Evolutionary conservation across 2,888 invertebrate genomes (phyloP).

Genomic region (Drosophila fulvimacula): DNA sequence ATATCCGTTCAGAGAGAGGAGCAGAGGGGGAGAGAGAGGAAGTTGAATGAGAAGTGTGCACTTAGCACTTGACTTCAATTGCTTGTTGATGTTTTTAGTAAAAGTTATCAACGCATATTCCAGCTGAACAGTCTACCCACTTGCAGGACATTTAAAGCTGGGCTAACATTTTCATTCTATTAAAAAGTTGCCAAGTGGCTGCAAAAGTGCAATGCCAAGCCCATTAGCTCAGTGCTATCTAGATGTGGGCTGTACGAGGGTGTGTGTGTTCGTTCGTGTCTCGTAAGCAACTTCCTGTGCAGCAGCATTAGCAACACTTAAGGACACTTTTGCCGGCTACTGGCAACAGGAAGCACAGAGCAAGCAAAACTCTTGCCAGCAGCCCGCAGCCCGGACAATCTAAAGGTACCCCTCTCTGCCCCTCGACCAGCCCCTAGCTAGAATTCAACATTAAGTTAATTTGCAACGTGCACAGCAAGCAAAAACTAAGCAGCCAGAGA

Average conservation of each 20-base stretch:
- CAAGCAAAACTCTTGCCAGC: slow-evolving; percentile 67
- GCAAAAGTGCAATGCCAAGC: slow-evolving; percentile 73
- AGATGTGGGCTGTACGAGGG: slow-evolving; percentile 21
- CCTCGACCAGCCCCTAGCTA: slow-evolving; percentile 11
- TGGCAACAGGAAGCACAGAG: slow-evolving; percentile 55
- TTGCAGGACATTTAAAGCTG: slow-evolving; percentile 46
- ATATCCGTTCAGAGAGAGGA: slow-evolving; percentile 62
- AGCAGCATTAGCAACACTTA: slow-evolving; percentile 76
- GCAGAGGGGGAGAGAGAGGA: neutral
- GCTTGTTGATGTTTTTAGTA: slow-evolving; percentile 72
- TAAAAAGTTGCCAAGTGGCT: slow-evolving; percentile 75
- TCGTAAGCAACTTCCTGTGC: slow-evolving; percentile 78
- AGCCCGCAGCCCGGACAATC: slow-evolving; percentile 25
- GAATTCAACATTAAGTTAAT: slow-evolving; percentile 74
- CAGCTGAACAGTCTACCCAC: slow-evolving; percentile 38
- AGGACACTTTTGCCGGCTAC: slow-evolving; percentile 73
- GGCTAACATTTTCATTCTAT: slow-evolving; percentile 68
- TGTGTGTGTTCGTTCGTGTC: slow-evolving; percentile 47
- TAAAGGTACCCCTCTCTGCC: neutral
- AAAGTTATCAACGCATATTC: slow-evolving; percentile 59
- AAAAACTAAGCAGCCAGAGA: slow-evolving; percentile 30
- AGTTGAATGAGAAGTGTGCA: slow-evolving; percentile 8
- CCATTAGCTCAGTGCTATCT: slow-evolving; percentile 49
- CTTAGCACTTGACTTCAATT: slow-evolving; percentile 66
- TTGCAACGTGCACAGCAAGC: slow-evolving; percentile 73